Conservation (phyloP, 2,113 vertebrate species). For the Merops nubicus region DNA sequence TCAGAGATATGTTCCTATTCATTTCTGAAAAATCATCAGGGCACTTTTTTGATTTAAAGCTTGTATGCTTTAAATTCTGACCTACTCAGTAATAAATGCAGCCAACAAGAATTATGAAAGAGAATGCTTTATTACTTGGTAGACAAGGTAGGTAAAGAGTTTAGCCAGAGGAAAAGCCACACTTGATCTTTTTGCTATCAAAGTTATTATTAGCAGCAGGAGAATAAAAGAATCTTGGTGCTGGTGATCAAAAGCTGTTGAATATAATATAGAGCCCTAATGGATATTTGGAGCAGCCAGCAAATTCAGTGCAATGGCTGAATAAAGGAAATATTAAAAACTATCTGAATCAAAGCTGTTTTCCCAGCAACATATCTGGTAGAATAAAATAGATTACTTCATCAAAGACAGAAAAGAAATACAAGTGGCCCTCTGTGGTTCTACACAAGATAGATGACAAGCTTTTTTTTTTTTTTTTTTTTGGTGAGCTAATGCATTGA, state of each 20-base stretch:
- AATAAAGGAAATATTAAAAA: neutral
- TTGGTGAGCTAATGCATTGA: neutral
- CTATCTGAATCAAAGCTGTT: neutral
- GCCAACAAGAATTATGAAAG: neutral
- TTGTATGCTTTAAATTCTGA: neutral
- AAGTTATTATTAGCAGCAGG: neutral
- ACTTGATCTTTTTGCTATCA: neutral
- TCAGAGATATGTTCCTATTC: neutral
- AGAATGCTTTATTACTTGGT: neutral
- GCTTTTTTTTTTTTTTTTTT: neutral
- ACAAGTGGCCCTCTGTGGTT: neutral
- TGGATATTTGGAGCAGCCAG: neutral
- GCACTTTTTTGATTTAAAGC: neutral
- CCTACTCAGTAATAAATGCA: neutral
- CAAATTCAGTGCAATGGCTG: neutral
- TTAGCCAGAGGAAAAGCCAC: neutral
- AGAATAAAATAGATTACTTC: neutral
- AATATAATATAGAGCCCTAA: neutral
- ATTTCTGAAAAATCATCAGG: neutral
- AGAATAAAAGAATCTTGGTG: neutral
- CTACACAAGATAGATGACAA: neutral
- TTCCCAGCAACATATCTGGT: neutral
- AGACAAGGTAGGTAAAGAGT: neutral
- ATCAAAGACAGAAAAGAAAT: neutral
- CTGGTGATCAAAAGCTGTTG: neutral